A percentile compares a stretch with the other conserved stretches of the same genome.
phyloP scores from a whole-genome alignment of 2,113 vertebrate species.

The Chroicocephalus ridibundus region DNA sequence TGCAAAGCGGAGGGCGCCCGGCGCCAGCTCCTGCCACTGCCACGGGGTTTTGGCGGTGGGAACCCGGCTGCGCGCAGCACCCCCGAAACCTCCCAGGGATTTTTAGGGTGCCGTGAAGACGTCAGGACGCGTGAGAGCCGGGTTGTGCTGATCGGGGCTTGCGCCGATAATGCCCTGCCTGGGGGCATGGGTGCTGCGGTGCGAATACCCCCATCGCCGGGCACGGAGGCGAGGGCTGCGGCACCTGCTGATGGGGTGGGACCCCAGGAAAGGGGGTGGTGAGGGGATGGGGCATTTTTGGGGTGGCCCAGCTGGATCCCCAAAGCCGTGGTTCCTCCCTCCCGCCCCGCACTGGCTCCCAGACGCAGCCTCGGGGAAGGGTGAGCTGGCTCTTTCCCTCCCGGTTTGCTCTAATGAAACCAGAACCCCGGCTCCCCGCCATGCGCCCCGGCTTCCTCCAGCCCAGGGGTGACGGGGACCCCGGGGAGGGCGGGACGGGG shows the following conservation, averaged over 20 bases:
- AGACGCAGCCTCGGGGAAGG: background rate
- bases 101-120: background rate
- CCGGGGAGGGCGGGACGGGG: background rate
- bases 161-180: background rate
- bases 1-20: background rate
- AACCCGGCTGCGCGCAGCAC: background rate
- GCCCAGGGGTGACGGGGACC: no score
- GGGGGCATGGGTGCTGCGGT: background rate
- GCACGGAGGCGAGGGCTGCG: background rate
- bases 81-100: background rate
- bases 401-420: background rate
- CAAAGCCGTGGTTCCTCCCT: background rate
- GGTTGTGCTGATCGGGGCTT: background rate
- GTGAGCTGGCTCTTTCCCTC: fast-evolving
- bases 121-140: fast-evolving
- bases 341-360: fast-evolving
- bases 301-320: background rate
- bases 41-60: background rate
- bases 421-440: background rate
- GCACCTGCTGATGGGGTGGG: background rate
- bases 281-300: background rate
- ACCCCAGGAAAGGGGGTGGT: background rate
- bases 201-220: background rate
- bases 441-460: fast-evolving
- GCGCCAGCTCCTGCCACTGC: background rate